phyloP scores from a whole-genome alignment of 64 coral and sea anemone species.

The Astreopora myriophthalma region DNA sequence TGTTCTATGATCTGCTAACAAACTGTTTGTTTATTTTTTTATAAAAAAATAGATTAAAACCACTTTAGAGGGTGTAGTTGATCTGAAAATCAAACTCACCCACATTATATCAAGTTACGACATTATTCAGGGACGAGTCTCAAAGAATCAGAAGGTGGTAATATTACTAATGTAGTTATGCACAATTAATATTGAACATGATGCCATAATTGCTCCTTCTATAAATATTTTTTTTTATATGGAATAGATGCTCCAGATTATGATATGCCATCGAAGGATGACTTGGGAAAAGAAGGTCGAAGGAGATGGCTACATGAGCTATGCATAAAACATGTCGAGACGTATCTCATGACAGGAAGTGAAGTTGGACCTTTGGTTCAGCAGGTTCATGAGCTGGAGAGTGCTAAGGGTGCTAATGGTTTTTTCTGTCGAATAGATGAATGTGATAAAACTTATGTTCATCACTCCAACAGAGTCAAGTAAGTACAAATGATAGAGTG shows the following conservation, averaged over 20 bases:
- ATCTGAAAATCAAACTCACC: too few relatives aligned
- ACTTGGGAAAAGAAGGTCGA: constrained; percentile 1
- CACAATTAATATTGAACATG: neutral
- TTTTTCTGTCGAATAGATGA: constrained; percentile 9
- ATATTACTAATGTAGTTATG: neutral
- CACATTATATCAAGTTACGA: too few relatives aligned
- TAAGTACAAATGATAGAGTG: constrained; percentile 2
- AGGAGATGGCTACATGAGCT: constrained; percentile 33
- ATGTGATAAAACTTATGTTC: constrained; percentile 22
- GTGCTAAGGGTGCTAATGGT: neutral
- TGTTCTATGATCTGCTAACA: too few relatives aligned
- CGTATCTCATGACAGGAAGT: neutral
- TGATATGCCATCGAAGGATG: neutral
- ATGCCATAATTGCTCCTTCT: neutral
- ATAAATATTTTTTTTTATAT: neutral
- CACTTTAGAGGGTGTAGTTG: too few relatives aligned
- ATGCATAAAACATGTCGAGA: constrained; percentile 3
- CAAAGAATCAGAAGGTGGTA: neutral
- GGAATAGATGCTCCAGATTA: neutral
- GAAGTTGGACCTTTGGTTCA: constrained; percentile 29
- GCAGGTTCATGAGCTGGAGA: neutral
- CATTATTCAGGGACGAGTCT: too few relatives aligned
- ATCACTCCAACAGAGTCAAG: constrained; percentile 40
- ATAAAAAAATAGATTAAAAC: too few relatives aligned
- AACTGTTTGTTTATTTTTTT: too few relatives aligned